Evolutionary conservation across 2,797 vertebrate species (phyloP), one percentile per base, ranked within the genome.

Genomic region (Aulostomus chinensis): DNA sequence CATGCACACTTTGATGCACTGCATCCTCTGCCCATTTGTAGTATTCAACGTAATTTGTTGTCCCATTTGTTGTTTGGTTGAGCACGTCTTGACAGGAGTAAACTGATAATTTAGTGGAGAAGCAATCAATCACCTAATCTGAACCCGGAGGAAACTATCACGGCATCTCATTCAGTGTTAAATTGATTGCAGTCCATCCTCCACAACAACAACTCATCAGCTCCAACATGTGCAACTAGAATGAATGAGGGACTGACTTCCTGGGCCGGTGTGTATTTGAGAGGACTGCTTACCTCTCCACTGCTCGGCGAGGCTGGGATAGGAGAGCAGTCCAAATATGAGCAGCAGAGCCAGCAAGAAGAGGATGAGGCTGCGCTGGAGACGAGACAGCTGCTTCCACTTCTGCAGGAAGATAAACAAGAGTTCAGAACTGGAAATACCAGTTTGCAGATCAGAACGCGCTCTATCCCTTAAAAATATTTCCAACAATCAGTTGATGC

Each of bases 341-440:
- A 91, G 69, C 78, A 97, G 57, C 67, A 93, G 71, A 1, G 86
- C 89, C 61, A 94, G 71, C 43, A 95, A 68, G 81, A 95, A 91
- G 39, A 98, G 90, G 74, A 97, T 77, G 32, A 94, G 62, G 38
- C 91, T 97, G 42, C 94, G 90, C 84, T 99, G 97, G 2, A 98
- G 88, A 8, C 95, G 89, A 6, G 96, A 98, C 76, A 99, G 90
- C 86, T 96, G 96, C 87, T 99, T 98, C 97, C 96, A 98, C 89
- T 94, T 97, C 97, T 99, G 70, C 13, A 55, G 55, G 31, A 15
- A 61, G 36, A 78, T 1, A 55, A 46, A 75, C 32, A 64, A 55
- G 46, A 13, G 20, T n/a, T n/a, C 41, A 22, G 14, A 20, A 51
- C 24, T 22, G 12, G 22, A 41, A 7, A 51, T 39, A 41, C 39